Evolutionary conservation across 2,888 invertebrate species (phyloP).

Genomic region (Lydus trimaculatus): DNA sequence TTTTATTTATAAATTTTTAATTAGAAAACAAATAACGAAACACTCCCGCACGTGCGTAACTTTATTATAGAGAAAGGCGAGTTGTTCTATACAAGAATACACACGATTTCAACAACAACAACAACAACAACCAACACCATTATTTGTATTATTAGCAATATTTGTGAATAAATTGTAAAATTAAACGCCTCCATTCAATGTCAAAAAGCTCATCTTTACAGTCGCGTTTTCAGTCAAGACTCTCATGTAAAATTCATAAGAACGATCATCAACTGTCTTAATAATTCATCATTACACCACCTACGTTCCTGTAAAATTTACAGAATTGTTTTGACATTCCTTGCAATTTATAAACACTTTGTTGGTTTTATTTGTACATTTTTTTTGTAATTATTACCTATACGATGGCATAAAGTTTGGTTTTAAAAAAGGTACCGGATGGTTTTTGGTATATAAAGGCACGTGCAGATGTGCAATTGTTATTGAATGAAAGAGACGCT

Average conservation of each 20-base stretch:
- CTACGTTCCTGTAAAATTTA: conserved; percentile 10
- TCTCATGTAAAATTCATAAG: conserved; percentile 8
- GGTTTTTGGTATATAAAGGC: conserved; percentile 13
- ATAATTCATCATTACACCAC: conserved; percentile 26
- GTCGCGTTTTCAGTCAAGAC: background rate
- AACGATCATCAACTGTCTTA: conserved; percentile 29
- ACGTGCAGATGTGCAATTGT: conserved; percentile 11
- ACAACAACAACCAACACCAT: background rate
- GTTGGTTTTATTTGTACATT: background rate
- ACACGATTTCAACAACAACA: background rate
- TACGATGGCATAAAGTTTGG: background rate
- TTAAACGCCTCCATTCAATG: background rate
- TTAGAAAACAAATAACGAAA: conserved; percentile 6
- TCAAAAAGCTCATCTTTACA: background rate
- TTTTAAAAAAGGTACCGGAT: background rate
- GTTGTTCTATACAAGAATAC: background rate
- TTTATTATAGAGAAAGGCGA: background rate
- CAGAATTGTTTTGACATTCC: background rate
- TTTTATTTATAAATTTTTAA: background rate
- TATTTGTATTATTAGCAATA: background rate
- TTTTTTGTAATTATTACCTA: background rate
- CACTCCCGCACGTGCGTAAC: conserved; percentile 9
- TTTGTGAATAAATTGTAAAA: background rate
- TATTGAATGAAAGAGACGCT: conserved; percentile 8
- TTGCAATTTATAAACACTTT: background rate